Base-by-base conservation (phyloP, 2,888 invertebrate genomes). In the Stramonita haemastoma region DNA sequence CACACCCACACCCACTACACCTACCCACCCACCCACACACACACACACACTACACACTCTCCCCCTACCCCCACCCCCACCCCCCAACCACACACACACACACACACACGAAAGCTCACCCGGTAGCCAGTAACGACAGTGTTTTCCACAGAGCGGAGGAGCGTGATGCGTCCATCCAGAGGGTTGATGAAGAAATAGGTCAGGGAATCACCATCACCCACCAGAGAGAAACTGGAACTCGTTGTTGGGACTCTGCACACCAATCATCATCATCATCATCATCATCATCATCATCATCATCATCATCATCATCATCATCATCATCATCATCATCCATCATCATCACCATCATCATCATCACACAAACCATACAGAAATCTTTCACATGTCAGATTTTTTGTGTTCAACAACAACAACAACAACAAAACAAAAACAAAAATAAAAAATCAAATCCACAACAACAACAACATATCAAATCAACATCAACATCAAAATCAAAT, bases 171-270 rank as follows among this genome's bases (percentile, higher is more conserved):
- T 34, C 95, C 95, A 87, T 91, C 87, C 0, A 90, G 32, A 8
- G 94, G 94, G 90, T 95, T 94, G 73, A 95, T 92, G 90, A 92
- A 94, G 93, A 95, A 95, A 90, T 93, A 94, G 56, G 90, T 91
- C 0, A 91, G 87, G 0, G 93, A 92, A 81, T 93, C 92, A 17
- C 91, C 92, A 60, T 90, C 92, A 6, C 93, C 94, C 60, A 91
- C 88, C 13, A 93, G 91, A 17, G 90, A 60, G 87, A 93, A n/a
- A 95, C 29, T 91, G 87, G 32, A 95, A 90, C 17, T 90, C 89
- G 84, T 94, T 95, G 90, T 95, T 94, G 36, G 94, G 94, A 19
- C 92, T 90, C 93, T 94, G 89, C 32, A 93, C 91, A 83, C 22
- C 79, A n/a, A 4, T 84, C 46, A 84, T 46, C 84, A 84, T 46